Base-by-base conservation (phyloP, 1,140 invertebrate genomes). In the Cydia strobilella region DNA sequence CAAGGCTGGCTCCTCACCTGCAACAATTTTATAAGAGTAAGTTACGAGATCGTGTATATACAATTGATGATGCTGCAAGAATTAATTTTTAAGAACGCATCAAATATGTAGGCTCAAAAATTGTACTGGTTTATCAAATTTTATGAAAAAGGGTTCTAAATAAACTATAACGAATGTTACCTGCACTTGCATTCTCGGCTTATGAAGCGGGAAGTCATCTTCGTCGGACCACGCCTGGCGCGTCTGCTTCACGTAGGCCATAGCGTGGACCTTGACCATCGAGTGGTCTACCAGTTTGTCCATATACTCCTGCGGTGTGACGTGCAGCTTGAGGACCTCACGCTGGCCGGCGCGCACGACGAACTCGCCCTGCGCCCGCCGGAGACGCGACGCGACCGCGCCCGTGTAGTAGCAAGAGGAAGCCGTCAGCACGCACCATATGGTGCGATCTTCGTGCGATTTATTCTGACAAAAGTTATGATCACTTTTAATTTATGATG, bases 361-460 rank as follows among this genome's bases (percentile, higher is more conserved):
- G 79, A 96, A 95, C 62, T 94, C 93, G 25, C 94, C 95, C 73
- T 94, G 93, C 20, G 94, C 94, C 76, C 94, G 93, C 83, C 96
- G 96, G 74, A 97, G 87, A 27, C 94, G 92, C n/a, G 94, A 93
- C 0, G 94, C 95, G 23, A 94, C 94, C 3, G 95, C 94, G 20
- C 96, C 96, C 72, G 95, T 97, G 84, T 96, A 96, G 80, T 94
- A 96, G 73, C 96, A 94, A 27, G 95, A 95, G 23, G 92, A 94
- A 6, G 95, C 94, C 1, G 94, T 94, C 66, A 96, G 80, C 1
- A 95, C 93, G 4, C 95, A 94, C 76, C 91, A 94, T 20, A 97
- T 94, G 7, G 93, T 96, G 59, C 96, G 92, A 27, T 91, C 90
- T 82, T 96, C 94, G 9, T 94, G 90, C 0, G 95, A 95, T 84